A percentile compares a stretch with the other conserved stretches of the same genome.
Conservation (phyloP, 2,797 vertebrate genomes). For the Avahi laniger region DNA sequence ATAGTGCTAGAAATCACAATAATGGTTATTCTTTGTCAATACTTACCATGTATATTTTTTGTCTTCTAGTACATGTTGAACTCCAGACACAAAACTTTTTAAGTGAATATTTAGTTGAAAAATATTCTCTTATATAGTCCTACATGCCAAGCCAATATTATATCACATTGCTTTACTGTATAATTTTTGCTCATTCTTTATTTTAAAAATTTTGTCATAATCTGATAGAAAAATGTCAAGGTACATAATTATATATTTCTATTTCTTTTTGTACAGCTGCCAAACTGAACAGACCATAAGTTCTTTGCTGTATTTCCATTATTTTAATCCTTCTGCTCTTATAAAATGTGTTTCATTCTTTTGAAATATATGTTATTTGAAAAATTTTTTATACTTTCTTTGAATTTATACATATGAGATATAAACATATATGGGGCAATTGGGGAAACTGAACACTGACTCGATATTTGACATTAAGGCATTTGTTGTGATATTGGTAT, state of each 20-base stretch:
- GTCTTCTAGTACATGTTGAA: background rate
- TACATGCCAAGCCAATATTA: background rate
- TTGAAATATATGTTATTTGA: background rate
- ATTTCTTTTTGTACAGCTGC: background rate
- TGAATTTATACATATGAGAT: background rate
- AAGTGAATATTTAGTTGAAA: background rate
- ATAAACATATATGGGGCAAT: background rate
- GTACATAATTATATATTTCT: background rate
- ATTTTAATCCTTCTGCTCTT: background rate
- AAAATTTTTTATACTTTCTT: background rate
- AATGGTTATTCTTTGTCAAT: background rate
- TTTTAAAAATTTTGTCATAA: background rate
- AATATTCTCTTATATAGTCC: background rate
- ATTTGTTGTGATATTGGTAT: background rate
- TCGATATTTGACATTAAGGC: background rate
- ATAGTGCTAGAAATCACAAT: background rate
- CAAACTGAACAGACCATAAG: background rate
- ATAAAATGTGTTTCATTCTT: background rate
- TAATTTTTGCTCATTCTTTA: background rate
- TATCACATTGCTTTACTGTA: background rate
- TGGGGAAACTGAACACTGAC: background rate
- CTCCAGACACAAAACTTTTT: background rate
- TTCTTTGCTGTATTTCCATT: background rate
- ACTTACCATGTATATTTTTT: background rate
- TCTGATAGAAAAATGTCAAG: constrained; percentile 4